Conservation (phyloP, 2,797 vertebrate genomes). For the Morus bassanus region DNA sequence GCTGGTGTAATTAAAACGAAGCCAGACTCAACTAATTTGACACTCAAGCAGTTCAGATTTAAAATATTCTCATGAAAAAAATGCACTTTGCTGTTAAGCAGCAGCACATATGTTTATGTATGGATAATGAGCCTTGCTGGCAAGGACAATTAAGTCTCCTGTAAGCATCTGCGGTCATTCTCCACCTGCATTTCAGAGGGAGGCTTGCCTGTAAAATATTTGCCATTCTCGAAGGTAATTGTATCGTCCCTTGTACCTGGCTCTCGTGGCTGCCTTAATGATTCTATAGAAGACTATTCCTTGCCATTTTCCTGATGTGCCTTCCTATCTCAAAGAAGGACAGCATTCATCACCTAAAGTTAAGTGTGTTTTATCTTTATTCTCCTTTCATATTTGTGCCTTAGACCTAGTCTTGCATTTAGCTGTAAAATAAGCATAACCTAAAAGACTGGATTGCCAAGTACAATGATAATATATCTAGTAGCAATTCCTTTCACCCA, state of each 20-base stretch:
- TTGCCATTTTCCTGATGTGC: background rate
- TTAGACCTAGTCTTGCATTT: background rate
- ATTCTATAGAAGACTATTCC: background rate
- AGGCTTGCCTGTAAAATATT: background rate
- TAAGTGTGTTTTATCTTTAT: background rate
- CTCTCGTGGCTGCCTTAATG: background rate
- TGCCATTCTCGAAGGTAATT: background rate
- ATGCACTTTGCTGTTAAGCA: slow-evolving; percentile 24
- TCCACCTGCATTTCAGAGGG: background rate
- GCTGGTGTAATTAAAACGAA: slow-evolving; percentile 27
- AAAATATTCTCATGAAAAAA: slow-evolving; percentile 33
- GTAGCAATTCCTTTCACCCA: background rate
- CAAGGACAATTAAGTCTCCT: slow-evolving; percentile 56
- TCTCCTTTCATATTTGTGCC: background rate
- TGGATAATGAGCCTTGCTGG: slow-evolving; percentile 59
- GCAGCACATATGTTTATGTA: slow-evolving; percentile 61
- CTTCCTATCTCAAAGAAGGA: background rate
- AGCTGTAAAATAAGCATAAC: background rate
- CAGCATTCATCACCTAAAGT: background rate
- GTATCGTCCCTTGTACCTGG: background rate
- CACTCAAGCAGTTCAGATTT: slow-evolving; percentile 26
- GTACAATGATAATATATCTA: background rate
- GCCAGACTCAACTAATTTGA: slow-evolving; percentile 54
- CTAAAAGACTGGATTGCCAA: background rate
- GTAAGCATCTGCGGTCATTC: slow-evolving; percentile 54